Evolutionary conservation across 2,888 invertebrate species (phyloP), one percentile per base, ranked within the genome.

Genomic region (Troilus luridus): DNA sequence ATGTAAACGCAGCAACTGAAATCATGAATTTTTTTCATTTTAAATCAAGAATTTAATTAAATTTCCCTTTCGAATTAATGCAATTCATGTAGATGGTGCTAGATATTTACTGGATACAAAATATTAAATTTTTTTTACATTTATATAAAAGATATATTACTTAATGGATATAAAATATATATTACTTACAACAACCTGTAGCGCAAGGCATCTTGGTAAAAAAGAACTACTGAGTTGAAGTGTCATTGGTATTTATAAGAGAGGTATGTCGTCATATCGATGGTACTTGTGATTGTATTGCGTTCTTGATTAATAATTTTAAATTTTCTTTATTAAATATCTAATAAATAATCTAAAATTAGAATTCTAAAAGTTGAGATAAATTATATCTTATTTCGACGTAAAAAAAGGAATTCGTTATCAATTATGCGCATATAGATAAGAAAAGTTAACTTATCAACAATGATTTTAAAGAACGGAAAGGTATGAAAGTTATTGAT

Each of bases 131-230:
- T 3, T 41, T 41, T 41, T 41, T 41, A 41, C 41, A 41, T 41
- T 41, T 10, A 64, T 64, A 64, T n/a, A 11, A n/a, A 5, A 41
- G 0, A 17, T 41, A 1, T 77, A 85, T 0, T 56, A 85, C 85
- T 85, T n/a, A 59, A 10, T 11, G 7, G n/a, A 64, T 64, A 64
- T n/a, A 11, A n/a, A 5, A 41, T 0, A 17, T 41, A 1, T 77
- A 85, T 0, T 56, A 85, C 85, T 85, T n/a, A 85, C 85, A 85
- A 12, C 85, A 85, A 0, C 85, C 85, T 10, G 85, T 85, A n/a
- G 85, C 56, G 85, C 85, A 85, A n/a, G 85, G 85, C 85, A 85
- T 85, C 6, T 85, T 85, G 54, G n/a, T 21, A 81, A 41, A 17
- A 77, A 10, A 14, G 41, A 41, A 77, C 72, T 77, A 17, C 17